phyloP scores from a whole-genome alignment of 2,113 vertebrate species.

The Anser brachyrhynchus region DNA sequence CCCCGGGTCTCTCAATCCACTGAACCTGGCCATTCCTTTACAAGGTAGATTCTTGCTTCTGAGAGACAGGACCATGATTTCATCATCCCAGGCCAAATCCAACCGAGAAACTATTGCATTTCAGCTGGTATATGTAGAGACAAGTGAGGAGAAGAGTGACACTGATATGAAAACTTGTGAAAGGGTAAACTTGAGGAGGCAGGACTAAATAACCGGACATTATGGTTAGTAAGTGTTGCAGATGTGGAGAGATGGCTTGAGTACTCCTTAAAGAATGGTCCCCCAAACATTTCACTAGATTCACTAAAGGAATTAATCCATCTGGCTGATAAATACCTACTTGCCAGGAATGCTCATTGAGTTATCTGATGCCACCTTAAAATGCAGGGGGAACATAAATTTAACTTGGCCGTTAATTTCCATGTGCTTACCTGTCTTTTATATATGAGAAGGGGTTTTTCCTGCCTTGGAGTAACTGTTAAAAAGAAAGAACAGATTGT shows the following conservation, averaged over 20 bases:
- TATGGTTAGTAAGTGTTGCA: not conserved
- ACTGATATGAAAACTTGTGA: not conserved
- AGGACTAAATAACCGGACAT: not conserved
- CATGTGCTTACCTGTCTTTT: not conserved
- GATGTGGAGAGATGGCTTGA: not conserved
- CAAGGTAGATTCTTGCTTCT: not conserved
- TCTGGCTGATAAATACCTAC: not conserved
- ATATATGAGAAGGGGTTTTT: not conserved
- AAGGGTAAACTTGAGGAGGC: not conserved
- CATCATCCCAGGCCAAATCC: not conserved
- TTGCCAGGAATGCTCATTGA: slow-evolving; percentile 4
- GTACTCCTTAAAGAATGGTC: not conserved
- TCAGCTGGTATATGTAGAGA: not conserved
- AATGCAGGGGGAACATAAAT: not conserved
- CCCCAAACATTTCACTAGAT: not conserved
- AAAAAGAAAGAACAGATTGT: not conserved
- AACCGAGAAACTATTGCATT: not conserved
- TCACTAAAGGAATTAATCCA: not conserved
- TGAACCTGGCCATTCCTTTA: not conserved
- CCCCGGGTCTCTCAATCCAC: not conserved
- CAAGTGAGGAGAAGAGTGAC: not conserved
- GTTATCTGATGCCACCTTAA: not conserved
- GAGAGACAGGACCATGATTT: not conserved
- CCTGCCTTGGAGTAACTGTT: not conserved
- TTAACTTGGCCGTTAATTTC: not conserved